Evolutionary conservation across 2,888 invertebrate genomes (phyloP).

Genomic region (Ophonus ardosiacus): DNA sequence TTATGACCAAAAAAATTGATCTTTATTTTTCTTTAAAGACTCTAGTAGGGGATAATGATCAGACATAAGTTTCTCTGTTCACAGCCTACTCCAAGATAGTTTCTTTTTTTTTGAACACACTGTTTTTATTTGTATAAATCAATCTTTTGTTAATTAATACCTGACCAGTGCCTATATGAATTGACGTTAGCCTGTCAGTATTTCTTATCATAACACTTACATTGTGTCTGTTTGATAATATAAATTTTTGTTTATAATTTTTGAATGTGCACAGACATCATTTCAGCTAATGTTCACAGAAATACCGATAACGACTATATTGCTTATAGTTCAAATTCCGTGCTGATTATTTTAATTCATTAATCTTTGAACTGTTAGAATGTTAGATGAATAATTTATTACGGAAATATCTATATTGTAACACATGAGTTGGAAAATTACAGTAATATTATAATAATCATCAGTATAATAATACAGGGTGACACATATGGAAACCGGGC

Average conservation of each 20-base stretch:
- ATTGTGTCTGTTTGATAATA: neutral
- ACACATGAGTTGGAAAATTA: neutral
- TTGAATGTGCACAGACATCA: neutral
- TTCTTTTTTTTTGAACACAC: too few relatives aligned
- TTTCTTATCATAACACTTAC: neutral
- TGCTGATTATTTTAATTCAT: neutral
- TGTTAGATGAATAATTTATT: conserved; percentile 8
- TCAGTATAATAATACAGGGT: neutral
- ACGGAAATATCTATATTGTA: conserved; percentile 13
- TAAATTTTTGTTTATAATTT: neutral
- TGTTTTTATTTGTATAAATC: too few relatives aligned
- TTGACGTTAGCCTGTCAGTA: neutral
- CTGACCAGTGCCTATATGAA: neutral
- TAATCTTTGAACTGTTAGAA: conserved; percentile 30
- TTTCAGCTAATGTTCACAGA: neutral
- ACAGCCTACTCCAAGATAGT: too few relatives aligned
- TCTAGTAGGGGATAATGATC: too few relatives aligned
- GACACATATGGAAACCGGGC: too few relatives aligned
- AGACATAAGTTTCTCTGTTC: too few relatives aligned
- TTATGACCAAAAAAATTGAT: too few relatives aligned
- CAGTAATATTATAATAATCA: neutral
- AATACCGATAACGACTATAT: conserved; percentile 9
- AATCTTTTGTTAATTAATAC: too few relatives aligned
- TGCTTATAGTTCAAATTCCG: conserved; percentile 6
- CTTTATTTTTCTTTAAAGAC: too few relatives aligned